A percentile compares a stretch with the other conserved stretches of the same genome.
Evolutionary conservation across 2,113 vertebrate species (phyloP).

Genomic region (Sturnus vulgaris): DNA sequence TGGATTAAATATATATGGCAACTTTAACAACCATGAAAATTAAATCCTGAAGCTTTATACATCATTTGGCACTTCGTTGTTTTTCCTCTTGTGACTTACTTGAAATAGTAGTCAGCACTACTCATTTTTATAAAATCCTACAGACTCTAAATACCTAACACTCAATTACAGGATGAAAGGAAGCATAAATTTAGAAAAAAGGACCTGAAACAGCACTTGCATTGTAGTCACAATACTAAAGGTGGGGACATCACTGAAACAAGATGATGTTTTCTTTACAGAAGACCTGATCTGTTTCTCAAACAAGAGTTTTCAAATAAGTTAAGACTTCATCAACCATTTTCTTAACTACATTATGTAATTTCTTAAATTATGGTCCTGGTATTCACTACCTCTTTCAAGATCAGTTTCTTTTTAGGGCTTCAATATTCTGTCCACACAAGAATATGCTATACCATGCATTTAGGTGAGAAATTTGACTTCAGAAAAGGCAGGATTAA

Average conservation of each 20-base stretch:
- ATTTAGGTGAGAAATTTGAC: background rate
- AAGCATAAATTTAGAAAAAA: background rate
- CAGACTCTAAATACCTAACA: background rate
- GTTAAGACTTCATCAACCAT: background rate
- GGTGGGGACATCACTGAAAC: background rate
- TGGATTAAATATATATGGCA: background rate
- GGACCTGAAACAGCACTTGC: background rate
- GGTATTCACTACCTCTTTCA: background rate
- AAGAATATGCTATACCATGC: background rate
- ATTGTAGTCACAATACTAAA: background rate
- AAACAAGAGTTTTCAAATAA: background rate
- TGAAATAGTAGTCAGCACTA: background rate
- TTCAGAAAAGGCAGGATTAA: background rate
- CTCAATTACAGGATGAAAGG: background rate
- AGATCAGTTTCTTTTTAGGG: background rate
- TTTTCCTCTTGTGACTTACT: background rate
- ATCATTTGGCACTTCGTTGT: background rate
- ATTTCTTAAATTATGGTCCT: background rate
- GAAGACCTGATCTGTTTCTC: background rate
- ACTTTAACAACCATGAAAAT: background rate
- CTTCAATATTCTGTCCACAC: background rate
- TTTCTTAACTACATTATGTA: background rate
- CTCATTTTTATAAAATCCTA: slow-evolving; percentile 3
- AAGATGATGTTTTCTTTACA: background rate
- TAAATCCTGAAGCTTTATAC: background rate